Conservation (phyloP, 2,888 invertebrate species). For the Trissolcus brochymenae region DNA sequence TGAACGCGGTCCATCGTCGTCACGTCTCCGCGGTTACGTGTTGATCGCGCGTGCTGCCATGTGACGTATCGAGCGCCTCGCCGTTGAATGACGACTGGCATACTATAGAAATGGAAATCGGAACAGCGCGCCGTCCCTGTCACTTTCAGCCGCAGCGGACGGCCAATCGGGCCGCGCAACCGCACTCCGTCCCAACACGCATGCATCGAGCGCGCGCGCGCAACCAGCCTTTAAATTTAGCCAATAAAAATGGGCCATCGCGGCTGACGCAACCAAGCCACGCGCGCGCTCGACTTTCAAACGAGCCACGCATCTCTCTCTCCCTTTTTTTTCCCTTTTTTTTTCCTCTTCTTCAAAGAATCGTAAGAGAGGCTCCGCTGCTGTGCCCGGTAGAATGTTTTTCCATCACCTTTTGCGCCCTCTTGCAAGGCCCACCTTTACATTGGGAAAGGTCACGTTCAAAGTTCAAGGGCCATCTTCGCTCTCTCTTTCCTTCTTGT, state of each 20-base stretch:
- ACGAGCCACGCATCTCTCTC: constrained; percentile 2
- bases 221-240: constrained; percentile 49
- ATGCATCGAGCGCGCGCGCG: constrained; percentile 42
- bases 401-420: background rate
- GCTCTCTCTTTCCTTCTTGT: too few relatives aligned
- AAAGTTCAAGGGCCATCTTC: too few relatives aligned
- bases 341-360: background rate
- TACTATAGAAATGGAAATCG: constrained; percentile 58
- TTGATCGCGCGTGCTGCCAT: constrained; percentile 36
- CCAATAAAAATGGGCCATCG: constrained; percentile 55
- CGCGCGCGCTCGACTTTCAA: constrained; percentile 45
- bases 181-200: constrained; percentile 25
- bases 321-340: background rate
- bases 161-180: constrained; percentile 37
- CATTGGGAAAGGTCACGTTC: too few relatives aligned
- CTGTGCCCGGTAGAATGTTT: background rate
- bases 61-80: constrained; percentile 48
- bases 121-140: constrained; percentile 51
- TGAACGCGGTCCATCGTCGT: constrained; percentile 18
- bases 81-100: constrained; percentile 55
- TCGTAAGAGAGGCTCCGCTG: background rate
- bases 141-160: constrained; percentile 47
- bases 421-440: too few relatives aligned
- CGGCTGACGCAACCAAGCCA: constrained; percentile 45
- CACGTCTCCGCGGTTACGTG: constrained; percentile 12